Conservation (phyloP, 1,140 invertebrate genomes). For the Drosophila mauritiana region DNA sequence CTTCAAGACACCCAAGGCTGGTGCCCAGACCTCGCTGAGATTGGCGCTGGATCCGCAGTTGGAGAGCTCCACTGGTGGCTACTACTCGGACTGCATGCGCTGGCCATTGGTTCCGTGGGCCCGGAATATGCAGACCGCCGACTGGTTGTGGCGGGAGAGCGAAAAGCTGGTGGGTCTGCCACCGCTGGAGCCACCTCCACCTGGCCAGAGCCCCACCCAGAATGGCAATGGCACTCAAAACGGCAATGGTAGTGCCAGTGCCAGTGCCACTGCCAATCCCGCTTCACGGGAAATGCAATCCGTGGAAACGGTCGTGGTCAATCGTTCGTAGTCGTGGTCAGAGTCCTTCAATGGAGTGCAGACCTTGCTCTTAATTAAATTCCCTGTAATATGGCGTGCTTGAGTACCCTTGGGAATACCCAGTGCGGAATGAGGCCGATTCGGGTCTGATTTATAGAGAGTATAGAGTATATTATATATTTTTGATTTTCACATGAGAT, state of each 20-base stretch:
- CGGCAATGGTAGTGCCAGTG: background rate
- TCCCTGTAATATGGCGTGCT: constrained; percentile 16
- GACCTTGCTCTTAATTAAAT: constrained; percentile 19
- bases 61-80: constrained; percentile 88
- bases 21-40: constrained; percentile 92
- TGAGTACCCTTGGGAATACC: constrained; percentile 8
- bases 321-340: constrained; percentile 36
- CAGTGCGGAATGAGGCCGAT: background rate
- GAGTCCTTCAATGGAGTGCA: constrained; percentile 7
- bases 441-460: background rate
- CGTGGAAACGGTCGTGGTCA: constrained; percentile 64
- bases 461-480: too few relatives aligned
- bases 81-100: constrained; percentile 86
- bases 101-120: constrained; percentile 69
- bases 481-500: background rate
- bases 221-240: constrained; percentile 31
- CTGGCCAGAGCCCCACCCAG: background rate
- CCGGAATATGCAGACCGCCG: constrained; percentile 85
- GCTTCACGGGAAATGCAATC: constrained; percentile 27
- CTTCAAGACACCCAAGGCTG: constrained; percentile 88
- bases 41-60: constrained; percentile 90
- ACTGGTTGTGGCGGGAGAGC: constrained; percentile 90
- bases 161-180: constrained; percentile 72
- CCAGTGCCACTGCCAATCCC: background rate
- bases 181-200: constrained; percentile 30